Evolutionary conservation across 2,797 vertebrate species (phyloP), one percentile per base, ranked within the genome.

Genomic region (Heliangelus exortis): DNA sequence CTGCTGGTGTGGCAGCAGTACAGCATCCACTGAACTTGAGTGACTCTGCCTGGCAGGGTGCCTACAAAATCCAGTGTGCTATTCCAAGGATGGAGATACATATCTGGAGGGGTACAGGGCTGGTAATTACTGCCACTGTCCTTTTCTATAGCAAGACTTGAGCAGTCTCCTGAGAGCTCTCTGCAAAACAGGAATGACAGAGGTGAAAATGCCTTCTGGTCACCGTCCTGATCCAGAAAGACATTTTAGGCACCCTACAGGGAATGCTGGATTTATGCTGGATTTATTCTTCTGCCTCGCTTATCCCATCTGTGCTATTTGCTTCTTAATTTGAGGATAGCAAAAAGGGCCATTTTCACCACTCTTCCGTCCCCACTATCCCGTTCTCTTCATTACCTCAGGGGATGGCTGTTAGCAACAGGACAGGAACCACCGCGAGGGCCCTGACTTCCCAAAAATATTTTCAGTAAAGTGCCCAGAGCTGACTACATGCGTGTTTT

Each of bases 201-300:
- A 72, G n/a, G 14, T 54, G 29, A 78, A 89, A 87, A 62, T 45
- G 33, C 10, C 61, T 87, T 82, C 66, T 36, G 9, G 26, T 78
- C 2, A 1, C 54, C 69, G 5, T 16, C 50, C 29, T 87, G 16
- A 51, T 84, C 31, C 25, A 43, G 51, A 80, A 77, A 82, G 33
- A 15, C 10, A 54, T 94, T 90, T 90, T 47, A 90, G 51, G 58
- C 47, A 33, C 34, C 67, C 65, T 58, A 34, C 69, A 59, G 1
- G 5, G 31, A 87, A 80, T 6, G 11, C 39, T 41, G 13, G 39
- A 41, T 29, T 90, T 63, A 53, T 19, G 48, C n/a, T 82, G 50
- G 7, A 54, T 91, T 86, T 93, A 53, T 85, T 91, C 61, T 95
- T 92, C 84, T 74, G 72, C 90, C 61, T 95, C 84, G 26, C 47